These are phyloP conservation scores for Thermophis baileyi DNA, from an alignment of 2,113 vertebrate genomes.

Conservation along the genomic window DNA sequence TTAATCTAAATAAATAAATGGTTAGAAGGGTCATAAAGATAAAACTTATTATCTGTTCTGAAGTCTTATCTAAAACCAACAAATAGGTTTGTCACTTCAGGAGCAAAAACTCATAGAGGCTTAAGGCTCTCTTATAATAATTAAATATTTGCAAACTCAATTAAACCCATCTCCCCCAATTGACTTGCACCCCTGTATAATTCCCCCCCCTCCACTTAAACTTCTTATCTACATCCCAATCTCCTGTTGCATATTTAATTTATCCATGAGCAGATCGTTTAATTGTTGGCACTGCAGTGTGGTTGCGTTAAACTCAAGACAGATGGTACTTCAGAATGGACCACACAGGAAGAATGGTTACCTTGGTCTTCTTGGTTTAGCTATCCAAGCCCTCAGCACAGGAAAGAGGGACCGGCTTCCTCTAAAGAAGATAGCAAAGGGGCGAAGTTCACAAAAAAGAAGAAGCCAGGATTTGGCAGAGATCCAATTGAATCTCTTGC, in stretches of 20 bases:
- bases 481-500: neutral
- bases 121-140: neutral
- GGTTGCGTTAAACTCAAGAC: slow-evolving; percentile 64
- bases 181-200: neutral
- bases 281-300: slow-evolving; percentile 49
- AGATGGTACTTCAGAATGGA: slow-evolving; percentile 65
- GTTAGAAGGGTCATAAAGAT: neutral
- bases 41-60: neutral
- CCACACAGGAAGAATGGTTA: slow-evolving; percentile 58
- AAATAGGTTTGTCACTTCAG: neutral
- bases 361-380: slow-evolving; percentile 34
- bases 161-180: neutral
- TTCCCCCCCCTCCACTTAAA: neutral
- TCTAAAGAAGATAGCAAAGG: slow-evolving; percentile 29
- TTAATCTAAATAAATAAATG: neutral
- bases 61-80: neutral
- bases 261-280: slow-evolving; percentile 54
- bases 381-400: slow-evolving; percentile 22
- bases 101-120: neutral
- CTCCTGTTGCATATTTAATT: slow-evolving; percentile 39
- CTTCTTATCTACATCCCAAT: slow-evolving; percentile 25
- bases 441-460: slow-evolving; percentile 3
- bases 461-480: neutral
- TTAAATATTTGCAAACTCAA: slow-evolving; percentile 11
- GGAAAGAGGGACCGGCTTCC: slow-evolving; percentile 38